phyloP scores from a whole-genome alignment of 53 echinoderm and acorn worm genomes.

The Holothuria scabra region DNA sequence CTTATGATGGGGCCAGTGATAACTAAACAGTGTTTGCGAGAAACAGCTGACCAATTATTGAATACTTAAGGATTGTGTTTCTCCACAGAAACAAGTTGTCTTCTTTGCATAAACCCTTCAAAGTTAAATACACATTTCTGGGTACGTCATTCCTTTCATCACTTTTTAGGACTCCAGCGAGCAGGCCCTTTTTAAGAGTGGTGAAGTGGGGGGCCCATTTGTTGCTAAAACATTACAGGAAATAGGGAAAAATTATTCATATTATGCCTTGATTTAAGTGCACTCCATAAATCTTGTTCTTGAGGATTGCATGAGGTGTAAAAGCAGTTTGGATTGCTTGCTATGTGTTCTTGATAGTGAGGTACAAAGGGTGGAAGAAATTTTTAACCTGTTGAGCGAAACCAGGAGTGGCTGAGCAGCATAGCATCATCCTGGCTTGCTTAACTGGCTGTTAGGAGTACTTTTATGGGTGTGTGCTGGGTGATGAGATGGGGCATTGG shows the following conservation, averaged over 20 bases:
- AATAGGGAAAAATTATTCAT: conserved; percentile 40
- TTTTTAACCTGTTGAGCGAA: too few relatives aligned
- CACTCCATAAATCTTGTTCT: conserved; percentile 37
- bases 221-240: conserved; percentile 25
- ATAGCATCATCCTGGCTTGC: too few relatives aligned
- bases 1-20: conserved; percentile 18
- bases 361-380: too few relatives aligned
- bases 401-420: too few relatives aligned
- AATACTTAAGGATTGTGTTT: conserved; percentile 41
- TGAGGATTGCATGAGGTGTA: conserved; percentile 9
- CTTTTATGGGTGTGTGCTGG: too few relatives aligned
- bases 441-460: too few relatives aligned
- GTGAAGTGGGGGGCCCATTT: conserved; percentile 36
- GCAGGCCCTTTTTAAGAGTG: conserved; percentile 24
- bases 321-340: neutral
- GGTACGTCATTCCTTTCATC: conserved; percentile 35
- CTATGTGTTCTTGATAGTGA: too few relatives aligned
- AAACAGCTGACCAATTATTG: conserved; percentile 41
- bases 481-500: too few relatives aligned
- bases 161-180: conserved; percentile 7
- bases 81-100: conserved; percentile 43
- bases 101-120: conserved; percentile 47
- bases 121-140: conserved; percentile 38
- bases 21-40: neutral
- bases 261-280: conserved; percentile 46